Percentiles rank a stretch among this genome's conserved stretches.
Conservation (phyloP, 2,113 vertebrate genomes). For the Dipodomys stephensi region DNA sequence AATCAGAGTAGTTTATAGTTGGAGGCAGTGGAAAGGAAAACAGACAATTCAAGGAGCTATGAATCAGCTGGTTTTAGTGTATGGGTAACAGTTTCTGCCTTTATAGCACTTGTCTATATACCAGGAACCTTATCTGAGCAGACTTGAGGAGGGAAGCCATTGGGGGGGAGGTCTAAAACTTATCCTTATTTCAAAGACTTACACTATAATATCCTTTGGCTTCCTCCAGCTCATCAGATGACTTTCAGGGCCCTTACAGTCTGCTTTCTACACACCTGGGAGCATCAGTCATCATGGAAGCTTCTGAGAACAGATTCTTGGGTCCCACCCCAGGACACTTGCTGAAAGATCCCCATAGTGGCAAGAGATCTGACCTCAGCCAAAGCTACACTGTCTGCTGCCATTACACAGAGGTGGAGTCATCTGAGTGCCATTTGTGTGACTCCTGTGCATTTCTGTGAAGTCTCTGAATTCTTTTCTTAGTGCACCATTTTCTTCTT, state of each 20-base stretch:
- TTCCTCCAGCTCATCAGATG: background rate
- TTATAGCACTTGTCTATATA: background rate
- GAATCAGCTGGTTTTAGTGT: background rate
- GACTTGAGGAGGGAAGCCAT: background rate
- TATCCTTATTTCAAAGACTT: background rate
- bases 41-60: fast-evolving
- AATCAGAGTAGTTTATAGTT: background rate
- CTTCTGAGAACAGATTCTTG: background rate
- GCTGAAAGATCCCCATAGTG: background rate
- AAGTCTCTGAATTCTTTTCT: background rate
- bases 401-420: too few relatives aligned
- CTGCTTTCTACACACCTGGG: background rate
- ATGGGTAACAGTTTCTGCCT: background rate
- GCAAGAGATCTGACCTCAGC: too few relatives aligned
- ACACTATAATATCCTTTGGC: background rate
- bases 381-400: too few relatives aligned
- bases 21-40: background rate
- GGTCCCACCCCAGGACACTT: background rate
- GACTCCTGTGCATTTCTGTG: fast-evolving
- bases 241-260: background rate
- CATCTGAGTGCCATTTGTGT: too few relatives aligned
- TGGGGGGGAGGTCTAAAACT: background rate
- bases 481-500: background rate
- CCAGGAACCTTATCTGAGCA: background rate
- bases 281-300: background rate